phyloP scores from a whole-genome alignment of 2,888 invertebrate genomes.

The Miltochrista miniata region DNA sequence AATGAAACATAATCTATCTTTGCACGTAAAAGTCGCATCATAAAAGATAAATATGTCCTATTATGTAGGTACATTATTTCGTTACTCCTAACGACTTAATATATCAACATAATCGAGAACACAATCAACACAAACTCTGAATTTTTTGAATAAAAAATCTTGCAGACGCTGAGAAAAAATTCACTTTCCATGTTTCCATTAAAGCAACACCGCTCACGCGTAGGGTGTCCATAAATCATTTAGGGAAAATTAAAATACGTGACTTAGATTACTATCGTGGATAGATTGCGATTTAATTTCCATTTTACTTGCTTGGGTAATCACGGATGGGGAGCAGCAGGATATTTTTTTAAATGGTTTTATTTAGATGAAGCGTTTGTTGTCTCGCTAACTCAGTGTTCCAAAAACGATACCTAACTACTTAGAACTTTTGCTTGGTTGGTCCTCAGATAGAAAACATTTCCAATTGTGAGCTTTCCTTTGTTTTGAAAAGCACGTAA shows the following conservation, averaged over 20 bases:
- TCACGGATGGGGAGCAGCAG: not conserved
- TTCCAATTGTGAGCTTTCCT: no score
- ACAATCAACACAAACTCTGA: constrained; percentile 3
- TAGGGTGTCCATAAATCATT: constrained; percentile 4
- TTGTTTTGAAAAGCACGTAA: no score
- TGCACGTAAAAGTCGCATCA: no score
- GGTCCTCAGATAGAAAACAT: no score
- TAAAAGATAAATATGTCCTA: no score
- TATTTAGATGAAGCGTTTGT: no score
- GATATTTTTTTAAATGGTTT: not conserved
- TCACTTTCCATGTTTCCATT: constrained; percentile 12
- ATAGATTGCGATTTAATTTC: not conserved
- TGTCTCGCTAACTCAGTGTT: no score
- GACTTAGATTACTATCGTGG: not conserved
- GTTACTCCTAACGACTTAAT: no score
- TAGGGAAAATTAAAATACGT: not conserved
- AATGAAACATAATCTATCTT: no score
- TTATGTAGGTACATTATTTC: no score
- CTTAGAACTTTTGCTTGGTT: no score
- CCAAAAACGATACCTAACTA: no score
- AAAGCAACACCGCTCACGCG: constrained; percentile 4
- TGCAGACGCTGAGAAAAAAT: constrained; percentile 11
- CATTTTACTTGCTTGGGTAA: not conserved
- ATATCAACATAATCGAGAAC: constrained; percentile 4
- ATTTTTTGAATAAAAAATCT: constrained; percentile 5